Percentiles rank a stretch among this genome's conserved stretches.
These are phyloP conservation scores for Heliothis subflexa DNA, from an alignment of 1,140 invertebrate genomes.

Conservation along the genomic window DNA sequence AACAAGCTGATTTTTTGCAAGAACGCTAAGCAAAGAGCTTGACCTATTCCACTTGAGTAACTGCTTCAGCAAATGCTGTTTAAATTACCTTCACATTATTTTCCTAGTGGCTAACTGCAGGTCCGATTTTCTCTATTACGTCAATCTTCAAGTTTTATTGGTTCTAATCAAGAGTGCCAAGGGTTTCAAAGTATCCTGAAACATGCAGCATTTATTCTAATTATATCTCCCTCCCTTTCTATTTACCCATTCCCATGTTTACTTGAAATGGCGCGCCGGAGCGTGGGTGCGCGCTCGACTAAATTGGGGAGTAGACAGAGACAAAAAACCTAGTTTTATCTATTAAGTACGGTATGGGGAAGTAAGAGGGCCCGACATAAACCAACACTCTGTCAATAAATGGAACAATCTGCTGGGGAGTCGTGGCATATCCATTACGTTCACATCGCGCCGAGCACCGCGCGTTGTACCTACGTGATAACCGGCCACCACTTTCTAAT, in stretches of 20 bases:
- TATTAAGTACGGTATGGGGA: constrained; percentile 58
- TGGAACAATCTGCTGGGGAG: constrained; percentile 64
- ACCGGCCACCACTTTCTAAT: constrained; percentile 71
- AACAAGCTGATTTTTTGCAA: constrained; percentile 13
- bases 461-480: constrained; percentile 56
- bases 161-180: neutral
- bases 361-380: constrained; percentile 65
- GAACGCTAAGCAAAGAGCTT: neutral
- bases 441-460: constrained; percentile 42
- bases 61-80: constrained; percentile 16
- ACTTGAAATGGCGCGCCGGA: constrained; percentile 79
- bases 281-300: constrained; percentile 77
- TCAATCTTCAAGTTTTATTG: neutral
- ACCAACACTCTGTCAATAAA: constrained; percentile 72
- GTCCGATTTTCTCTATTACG: neutral
- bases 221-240: constrained; percentile 82
- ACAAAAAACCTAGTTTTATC: constrained; percentile 70
- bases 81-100: constrained; percentile 18
- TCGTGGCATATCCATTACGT: constrained; percentile 72
- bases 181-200: constrained; percentile 49
- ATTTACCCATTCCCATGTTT: constrained; percentile 83
- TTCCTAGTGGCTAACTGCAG: neutral
- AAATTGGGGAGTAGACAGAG: constrained; percentile 80
- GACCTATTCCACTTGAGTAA: constrained; percentile 6
- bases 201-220: constrained; percentile 79